Base-by-base conservation (phyloP, 2,797 vertebrate species). In the Aplochiton taeniatus region DNA sequence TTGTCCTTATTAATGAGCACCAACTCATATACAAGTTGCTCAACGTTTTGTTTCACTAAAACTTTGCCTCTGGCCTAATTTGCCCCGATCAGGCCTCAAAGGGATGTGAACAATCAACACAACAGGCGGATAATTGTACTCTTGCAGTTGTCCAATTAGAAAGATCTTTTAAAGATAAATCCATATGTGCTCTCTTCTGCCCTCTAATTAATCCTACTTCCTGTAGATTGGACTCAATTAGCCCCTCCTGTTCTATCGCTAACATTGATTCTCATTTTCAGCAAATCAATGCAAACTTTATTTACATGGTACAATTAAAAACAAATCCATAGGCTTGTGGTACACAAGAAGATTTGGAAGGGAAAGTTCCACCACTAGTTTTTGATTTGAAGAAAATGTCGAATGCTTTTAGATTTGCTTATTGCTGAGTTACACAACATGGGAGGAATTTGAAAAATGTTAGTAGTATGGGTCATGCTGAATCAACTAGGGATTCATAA, bases 201-300 rank as follows among this genome's bases (percentile, higher is more conserved):
- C 64, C 69, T 57, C 70, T 76, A 65, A 81, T 84, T 75, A 82
- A 81, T 83, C 68, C 61, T 62, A 63, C 66, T 59, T 11, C 58
- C 69, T 68, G 56, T 58, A 70, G 70, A 76, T 70, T 74, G 61
- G 59, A 69, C 71, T 77, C 46, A 59, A 47, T 66, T 50, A 52
- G 51, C 47, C 60, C 63, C 54, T 68, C 58, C 63, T 65, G 65
- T 74, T 76, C 50, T 43, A 50, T 74, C 48, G 14, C 67, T 64
- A 66, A 55, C 51, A 75, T 66, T 41, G 66, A 77, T 81, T 76
- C 67, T 73, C 61, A 63, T 73, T 74, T 66, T 76, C 66, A 58
- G 14, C 47, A 48, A 52, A 78, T 61, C 61, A 45, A 69, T 72
- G 45, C 11, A 49, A 61, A 69, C 17, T 60, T 51, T 63, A 62